Evolutionary conservation across 2,888 invertebrate species (phyloP), one percentile per base, ranked within the genome.

Genomic region (Schrankia costaestrigalis): DNA sequence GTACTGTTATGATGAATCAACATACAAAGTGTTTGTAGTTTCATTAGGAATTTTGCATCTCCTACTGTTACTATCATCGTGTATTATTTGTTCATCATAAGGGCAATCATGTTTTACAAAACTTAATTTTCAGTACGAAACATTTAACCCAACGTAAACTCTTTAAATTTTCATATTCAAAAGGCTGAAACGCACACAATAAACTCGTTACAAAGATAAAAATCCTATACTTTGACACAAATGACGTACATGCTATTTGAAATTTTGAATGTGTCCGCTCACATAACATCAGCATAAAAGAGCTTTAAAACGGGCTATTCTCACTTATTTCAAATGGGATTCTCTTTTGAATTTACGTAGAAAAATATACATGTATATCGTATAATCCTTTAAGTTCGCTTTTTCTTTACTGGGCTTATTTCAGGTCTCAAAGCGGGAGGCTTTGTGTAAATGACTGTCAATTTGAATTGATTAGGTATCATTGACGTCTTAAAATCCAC

Each of bases 191-290:
- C n/a, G n/a, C n/a, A n/a, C n/a, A n/a, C n/a, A 18, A 18, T 18
- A 18, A 3, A 18, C 18, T 18, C n/a, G 18, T n/a, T 18, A 4
- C 21, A 36, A 31, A 17, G 26, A 40, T 37, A 42, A 49, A n/a
- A 42, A 41, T 37, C 27, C 31, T 41, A 30, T 32, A 35, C 38
- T 47, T 41, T 49, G 39, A 46, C 42, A 47, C 31, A 45, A 52
- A 46, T 50, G 35, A 42, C 36, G 39, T 40, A 46, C 28, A 41
- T 21, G 32, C 36, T 35, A 50, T 55, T 52, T 46, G 27, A 43
- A 48, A 45, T 42, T 55, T 52, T 32, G 35, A 57, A 61, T 53
- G 48, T 46, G 30, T 36, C 33, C 32, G 29, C 37, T 41, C 35
- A 31, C 22, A 34, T 41, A 41, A 46, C 39, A 39, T 56, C 48